phyloP scores from a whole-genome alignment of 64 coral and sea anemone species.

The Actinia equina region DNA sequence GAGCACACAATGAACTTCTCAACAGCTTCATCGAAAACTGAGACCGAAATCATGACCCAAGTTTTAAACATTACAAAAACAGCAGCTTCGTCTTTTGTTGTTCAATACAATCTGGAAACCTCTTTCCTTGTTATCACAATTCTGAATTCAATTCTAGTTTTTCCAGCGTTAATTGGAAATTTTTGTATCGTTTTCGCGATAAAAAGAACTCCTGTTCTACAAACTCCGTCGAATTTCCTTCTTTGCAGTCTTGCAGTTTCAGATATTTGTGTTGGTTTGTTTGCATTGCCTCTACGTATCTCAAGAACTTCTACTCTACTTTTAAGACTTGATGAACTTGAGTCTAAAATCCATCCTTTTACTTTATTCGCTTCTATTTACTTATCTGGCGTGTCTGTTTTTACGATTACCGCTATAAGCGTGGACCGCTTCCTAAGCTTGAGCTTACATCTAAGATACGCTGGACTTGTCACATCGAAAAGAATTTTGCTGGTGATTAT shows the following conservation, averaged over 20 bases:
- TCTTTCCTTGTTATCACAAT: background rate
- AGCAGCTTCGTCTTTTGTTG: background rate
- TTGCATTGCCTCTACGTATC: background rate
- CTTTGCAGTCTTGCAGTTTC: conserved; percentile 4
- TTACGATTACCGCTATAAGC: background rate
- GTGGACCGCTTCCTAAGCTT: background rate
- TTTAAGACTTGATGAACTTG: background rate
- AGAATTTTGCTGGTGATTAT: background rate
- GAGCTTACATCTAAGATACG: background rate
- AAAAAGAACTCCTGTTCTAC: background rate
- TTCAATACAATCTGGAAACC: background rate
- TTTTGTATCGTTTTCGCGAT: background rate
- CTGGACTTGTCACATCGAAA: background rate
- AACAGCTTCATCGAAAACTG: background rate
- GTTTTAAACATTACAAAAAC: background rate
- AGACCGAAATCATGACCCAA: background rate
- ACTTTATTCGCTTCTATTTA: background rate
- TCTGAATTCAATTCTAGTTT: background rate
- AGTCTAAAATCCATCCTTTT: background rate
- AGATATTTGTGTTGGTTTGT: background rate
- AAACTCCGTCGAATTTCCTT: conserved; percentile 2
- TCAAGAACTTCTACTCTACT: background rate
- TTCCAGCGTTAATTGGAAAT: background rate
- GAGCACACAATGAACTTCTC: background rate
- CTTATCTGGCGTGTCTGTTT: conserved; percentile 7